Conservation (phyloP, 2,797 vertebrate genomes). For the Lophotriccus pileatus region DNA sequence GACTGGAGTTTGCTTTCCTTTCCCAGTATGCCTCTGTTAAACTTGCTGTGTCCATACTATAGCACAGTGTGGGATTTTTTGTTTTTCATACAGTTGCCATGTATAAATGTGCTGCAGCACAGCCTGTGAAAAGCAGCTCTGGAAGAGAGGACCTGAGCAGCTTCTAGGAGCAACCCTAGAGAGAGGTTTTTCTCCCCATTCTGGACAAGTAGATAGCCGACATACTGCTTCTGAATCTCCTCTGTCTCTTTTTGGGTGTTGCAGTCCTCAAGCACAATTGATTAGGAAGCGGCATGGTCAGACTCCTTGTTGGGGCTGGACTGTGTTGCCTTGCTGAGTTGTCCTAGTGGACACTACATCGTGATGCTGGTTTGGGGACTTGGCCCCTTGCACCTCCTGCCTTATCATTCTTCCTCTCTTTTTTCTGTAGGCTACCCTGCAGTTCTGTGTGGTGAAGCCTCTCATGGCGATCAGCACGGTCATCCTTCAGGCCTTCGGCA, state of each 20-base stretch:
- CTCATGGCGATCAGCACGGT: conserved; percentile 94
- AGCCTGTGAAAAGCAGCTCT: not conserved
- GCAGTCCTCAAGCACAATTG: not conserved
- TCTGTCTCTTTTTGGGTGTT: not conserved
- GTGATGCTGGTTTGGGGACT: not conserved
- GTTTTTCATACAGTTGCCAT: not conserved
- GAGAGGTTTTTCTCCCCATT: not conserved
- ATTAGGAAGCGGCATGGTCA: not conserved
- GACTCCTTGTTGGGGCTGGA: not conserved
- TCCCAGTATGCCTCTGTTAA: not conserved
- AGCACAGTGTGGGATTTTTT: not conserved
- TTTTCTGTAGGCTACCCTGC: conserved; percentile 85
- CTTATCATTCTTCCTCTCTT: not conserved
- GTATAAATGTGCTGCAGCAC: not conserved
- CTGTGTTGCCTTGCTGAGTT: not conserved
- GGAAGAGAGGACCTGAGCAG: not conserved
- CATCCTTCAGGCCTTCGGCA: conserved; percentile 92
- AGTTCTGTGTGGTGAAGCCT: conserved; percentile 98
- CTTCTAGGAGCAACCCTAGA: not conserved
- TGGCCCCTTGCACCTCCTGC: not conserved
- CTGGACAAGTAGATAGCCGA: not conserved
- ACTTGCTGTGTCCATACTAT: not conserved
- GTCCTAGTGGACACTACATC: not conserved
- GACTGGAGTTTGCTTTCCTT: not conserved
- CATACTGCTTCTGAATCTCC: not conserved